Conservation (phyloP, 2,797 vertebrate species). For the Masticophis lateralis region DNA sequence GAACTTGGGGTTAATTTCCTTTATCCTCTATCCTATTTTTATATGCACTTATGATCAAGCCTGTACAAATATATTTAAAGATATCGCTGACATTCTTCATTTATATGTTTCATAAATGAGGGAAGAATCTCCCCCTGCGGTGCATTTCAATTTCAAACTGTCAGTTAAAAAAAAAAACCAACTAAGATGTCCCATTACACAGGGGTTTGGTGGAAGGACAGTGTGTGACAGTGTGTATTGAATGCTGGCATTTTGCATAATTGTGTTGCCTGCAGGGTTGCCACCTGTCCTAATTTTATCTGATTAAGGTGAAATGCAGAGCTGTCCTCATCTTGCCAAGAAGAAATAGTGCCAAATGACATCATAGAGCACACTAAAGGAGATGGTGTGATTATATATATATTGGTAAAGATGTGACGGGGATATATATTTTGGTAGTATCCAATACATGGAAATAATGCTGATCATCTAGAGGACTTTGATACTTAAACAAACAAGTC, state of each 20-base stretch:
- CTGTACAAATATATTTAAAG: slow-evolving; percentile 17
- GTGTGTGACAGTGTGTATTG: slow-evolving; percentile 58
- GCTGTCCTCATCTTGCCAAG: slow-evolving; percentile 61
- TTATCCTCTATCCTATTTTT: slow-evolving; percentile 27
- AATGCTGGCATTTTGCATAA: slow-evolving; percentile 69
- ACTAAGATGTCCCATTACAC: slow-evolving; percentile 53
- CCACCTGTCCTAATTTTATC: slow-evolving; percentile 75
- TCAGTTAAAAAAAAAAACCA: slow-evolving; percentile 25
- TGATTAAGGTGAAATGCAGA: slow-evolving; percentile 73
- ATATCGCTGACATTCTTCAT: slow-evolving; percentile 24
- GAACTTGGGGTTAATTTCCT: slow-evolving; percentile 36
- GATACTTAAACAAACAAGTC: slow-evolving; percentile 40
- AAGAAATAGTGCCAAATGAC: slow-evolving; percentile 53
- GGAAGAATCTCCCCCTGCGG: slow-evolving; percentile 1
- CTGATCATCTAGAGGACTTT: slow-evolving; percentile 16
- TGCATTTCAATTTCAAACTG: slow-evolving; percentile 43
- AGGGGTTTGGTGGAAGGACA: slow-evolving; percentile 57
- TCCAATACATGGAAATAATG: neutral
- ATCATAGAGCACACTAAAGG: slow-evolving; percentile 35
- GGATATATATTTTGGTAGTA: neutral
- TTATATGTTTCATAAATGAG: slow-evolving; percentile 35
- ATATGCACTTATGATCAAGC: neutral
- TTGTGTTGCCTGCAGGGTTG: slow-evolving; percentile 71
- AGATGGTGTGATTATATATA: slow-evolving; percentile 10
- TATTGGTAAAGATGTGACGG: neutral